Evolutionary conservation across 2,888 invertebrate genomes (phyloP).

Genomic region (Tigriopus californicus): DNA sequence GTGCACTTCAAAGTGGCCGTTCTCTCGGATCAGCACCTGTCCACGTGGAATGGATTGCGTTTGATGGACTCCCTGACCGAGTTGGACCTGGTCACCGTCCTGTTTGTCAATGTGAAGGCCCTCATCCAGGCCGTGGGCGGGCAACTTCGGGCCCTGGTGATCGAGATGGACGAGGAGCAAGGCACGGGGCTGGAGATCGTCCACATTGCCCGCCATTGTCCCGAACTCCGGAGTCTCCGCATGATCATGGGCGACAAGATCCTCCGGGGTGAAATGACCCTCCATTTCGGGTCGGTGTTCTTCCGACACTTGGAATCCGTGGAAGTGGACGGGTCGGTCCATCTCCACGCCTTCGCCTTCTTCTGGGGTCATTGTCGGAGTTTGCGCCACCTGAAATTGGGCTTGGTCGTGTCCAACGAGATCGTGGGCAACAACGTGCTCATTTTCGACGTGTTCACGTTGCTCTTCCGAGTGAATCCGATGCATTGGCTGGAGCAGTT

Average conservation of each 20-base stretch:
- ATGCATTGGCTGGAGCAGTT: constrained; percentile 13
- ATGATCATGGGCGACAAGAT: constrained; percentile 14
- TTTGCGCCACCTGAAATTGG: constrained; percentile 8
- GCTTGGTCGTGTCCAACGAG: constrained; percentile 14
- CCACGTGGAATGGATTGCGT: neutral
- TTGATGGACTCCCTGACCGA: neutral
- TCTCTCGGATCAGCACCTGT: neutral
- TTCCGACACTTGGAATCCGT: constrained; percentile 10
- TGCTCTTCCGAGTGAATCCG: constrained; percentile 13
- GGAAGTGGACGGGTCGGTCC: constrained; percentile 14
- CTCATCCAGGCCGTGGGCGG: constrained; percentile 5
- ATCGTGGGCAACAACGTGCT: constrained; percentile 12
- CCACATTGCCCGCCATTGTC: constrained; percentile 10
- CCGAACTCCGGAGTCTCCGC: constrained; percentile 7
- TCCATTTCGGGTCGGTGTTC: constrained; percentile 4
- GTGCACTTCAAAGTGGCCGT: constrained; percentile 11
- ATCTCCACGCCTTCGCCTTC: constrained; percentile 14
- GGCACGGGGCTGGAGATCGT: constrained; percentile 13
- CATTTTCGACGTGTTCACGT: constrained; percentile 12
- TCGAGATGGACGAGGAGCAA: constrained; percentile 14
- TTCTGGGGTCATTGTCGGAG: constrained; percentile 15
- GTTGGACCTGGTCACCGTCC: constrained; percentile 10
- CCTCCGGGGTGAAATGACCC: constrained; percentile 10
- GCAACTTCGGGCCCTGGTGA: neutral
- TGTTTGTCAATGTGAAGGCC: constrained; percentile 9